These are phyloP conservation scores for Melinaea marsaeus DNA, from an alignment of 2,888 invertebrate species.

Conservation along the genomic window DNA sequence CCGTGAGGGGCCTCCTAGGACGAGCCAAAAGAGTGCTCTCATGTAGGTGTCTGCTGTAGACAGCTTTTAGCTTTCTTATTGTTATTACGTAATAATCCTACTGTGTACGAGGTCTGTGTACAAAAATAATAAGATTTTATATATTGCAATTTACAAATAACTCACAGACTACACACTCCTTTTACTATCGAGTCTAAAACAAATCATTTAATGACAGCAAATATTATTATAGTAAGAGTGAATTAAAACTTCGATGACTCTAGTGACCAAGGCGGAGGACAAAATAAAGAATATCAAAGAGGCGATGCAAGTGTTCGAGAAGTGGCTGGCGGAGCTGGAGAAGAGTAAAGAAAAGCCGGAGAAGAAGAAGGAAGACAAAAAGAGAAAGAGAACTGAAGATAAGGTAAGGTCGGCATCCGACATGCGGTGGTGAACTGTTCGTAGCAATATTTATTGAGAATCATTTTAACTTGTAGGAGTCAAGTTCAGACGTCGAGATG, in stretches of 20 bases:
- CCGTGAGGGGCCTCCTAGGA: slow-evolving; percentile 78
- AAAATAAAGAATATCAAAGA: slow-evolving; percentile 83
- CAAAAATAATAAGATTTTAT: too few species aligned
- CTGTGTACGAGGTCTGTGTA: too few species aligned
- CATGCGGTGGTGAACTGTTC: too few species aligned
- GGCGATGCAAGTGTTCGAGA: slow-evolving; percentile 82
- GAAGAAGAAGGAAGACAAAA: slow-evolving; percentile 47
- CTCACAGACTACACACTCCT: too few species aligned
- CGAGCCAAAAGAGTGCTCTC: slow-evolving; percentile 74
- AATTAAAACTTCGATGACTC: slow-evolving; percentile 3
- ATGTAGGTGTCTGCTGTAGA: slow-evolving; percentile 32
- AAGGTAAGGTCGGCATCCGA: slow-evolving; percentile 26
- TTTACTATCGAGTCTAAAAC: too few species aligned
- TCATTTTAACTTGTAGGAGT: slow-evolving; percentile 47
- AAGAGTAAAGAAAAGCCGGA: slow-evolving; percentile 54
- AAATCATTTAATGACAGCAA: too few species aligned
- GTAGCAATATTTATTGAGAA: too few species aligned
- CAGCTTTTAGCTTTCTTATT: not conserved
- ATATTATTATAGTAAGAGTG: too few species aligned
- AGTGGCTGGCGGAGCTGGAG: slow-evolving; percentile 79
- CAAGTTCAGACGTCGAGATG: slow-evolving; percentile 63
- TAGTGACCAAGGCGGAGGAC: slow-evolving; percentile 83
- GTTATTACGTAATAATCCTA: too few species aligned
- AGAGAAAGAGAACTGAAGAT: slow-evolving; percentile 38
- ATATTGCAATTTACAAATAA: too few species aligned